A percentile compares a stretch with the other conserved stretches of the same genome.
These are phyloP conservation scores for Clinocottus analis DNA, from an alignment of 2,113 vertebrate species.

Conservation along the genomic window DNA sequence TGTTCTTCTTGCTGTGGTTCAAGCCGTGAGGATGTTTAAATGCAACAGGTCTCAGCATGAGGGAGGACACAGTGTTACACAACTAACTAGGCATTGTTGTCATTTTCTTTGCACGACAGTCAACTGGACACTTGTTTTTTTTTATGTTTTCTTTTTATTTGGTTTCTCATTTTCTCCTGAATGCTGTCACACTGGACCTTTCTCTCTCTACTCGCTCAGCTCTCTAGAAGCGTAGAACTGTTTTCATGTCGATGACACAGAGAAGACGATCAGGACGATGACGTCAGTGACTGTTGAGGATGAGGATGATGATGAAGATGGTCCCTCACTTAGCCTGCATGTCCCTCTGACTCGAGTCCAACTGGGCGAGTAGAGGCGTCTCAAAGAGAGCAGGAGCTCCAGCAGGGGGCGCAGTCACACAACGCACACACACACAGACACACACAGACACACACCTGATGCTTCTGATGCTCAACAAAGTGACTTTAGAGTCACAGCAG, in stretches of 20 bases:
- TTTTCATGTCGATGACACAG: conserved; percentile 81
- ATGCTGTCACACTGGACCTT: conserved; percentile 78
- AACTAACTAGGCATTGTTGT: conserved; percentile 73
- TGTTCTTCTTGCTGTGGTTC: conserved; percentile 73
- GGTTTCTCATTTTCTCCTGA: conserved; percentile 80
- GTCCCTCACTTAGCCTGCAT: conserved; percentile 45
- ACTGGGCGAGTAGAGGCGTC: neutral
- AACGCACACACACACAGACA: too few species aligned
- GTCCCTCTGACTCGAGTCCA: conserved; percentile 16
- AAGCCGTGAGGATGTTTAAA: conserved; percentile 57
- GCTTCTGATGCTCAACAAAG: too few species aligned
- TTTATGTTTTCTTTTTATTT: conserved; percentile 65
- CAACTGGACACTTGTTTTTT: conserved; percentile 72
- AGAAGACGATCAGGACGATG: conserved; percentile 62
- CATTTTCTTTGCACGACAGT: conserved; percentile 82
- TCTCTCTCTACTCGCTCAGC: conserved; percentile 79
- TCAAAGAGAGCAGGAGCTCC: too few species aligned
- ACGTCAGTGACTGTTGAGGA: conserved; percentile 66
- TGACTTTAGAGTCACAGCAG: conserved; percentile 1
- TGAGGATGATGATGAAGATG: conserved; percentile 57
- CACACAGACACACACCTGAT: too few species aligned
- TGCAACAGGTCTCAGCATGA: conserved; percentile 67
- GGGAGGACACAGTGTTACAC: conserved; percentile 71
- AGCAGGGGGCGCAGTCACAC: too few species aligned
- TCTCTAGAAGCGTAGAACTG: conserved; percentile 79